Conservation (phyloP, 2,113 vertebrate species). For the Corythoichthys haematopterus region DNA sequence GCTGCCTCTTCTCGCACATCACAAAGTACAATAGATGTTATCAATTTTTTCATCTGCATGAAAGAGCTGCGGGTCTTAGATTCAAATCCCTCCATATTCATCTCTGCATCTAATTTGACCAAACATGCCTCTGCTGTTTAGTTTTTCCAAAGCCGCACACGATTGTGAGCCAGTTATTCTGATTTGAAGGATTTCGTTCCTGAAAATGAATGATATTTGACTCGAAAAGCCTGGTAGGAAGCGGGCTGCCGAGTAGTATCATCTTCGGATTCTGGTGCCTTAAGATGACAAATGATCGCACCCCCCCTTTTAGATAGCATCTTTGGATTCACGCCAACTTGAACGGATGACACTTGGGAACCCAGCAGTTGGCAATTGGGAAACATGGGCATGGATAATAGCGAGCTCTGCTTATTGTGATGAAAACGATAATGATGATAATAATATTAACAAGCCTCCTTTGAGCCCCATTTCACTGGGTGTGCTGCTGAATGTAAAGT, state of each 20-base stretch:
- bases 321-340: conserved; percentile 49
- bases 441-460: conserved; percentile 61
- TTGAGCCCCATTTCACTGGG: conserved; percentile 38
- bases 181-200: conserved; percentile 28
- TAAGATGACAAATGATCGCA: conserved; percentile 49
- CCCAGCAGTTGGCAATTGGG: conserved; percentile 42
- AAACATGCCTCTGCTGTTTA: conserved; percentile 22
- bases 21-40: not conserved
- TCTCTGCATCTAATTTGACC: conserved; percentile 12
- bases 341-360: conserved; percentile 45
- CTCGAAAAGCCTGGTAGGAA: conserved; percentile 24
- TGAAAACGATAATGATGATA: conserved; percentile 60
- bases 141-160: conserved; percentile 16
- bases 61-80: conserved; percentile 5
- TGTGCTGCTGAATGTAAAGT: conserved; percentile 35
- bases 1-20: not conserved
- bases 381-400: conserved; percentile 57
- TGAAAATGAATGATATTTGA: conserved; percentile 39
- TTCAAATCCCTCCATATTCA: conserved; percentile 3
- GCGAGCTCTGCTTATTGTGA: conserved; percentile 52
- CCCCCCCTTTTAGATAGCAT: conserved; percentile 37
- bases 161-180: conserved; percentile 22
- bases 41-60: not conserved
- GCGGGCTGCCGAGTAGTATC: conserved; percentile 47
- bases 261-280: conserved; percentile 33